Conservation (phyloP, 2,113 vertebrate genomes). For the Microcebus tavaratra region DNA sequence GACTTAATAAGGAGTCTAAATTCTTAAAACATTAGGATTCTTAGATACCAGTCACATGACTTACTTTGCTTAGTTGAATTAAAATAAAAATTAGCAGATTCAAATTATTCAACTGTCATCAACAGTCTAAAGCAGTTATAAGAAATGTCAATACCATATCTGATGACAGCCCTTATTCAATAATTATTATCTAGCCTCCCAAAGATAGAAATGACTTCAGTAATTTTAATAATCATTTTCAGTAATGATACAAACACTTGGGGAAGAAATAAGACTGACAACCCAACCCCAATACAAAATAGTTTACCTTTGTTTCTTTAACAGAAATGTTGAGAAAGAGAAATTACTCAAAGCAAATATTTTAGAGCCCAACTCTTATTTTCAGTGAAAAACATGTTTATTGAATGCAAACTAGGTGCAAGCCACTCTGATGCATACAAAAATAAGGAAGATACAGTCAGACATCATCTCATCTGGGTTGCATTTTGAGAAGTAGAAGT, state of each 20-base stretch:
- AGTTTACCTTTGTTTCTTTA: background rate
- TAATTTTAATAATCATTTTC: background rate
- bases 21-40: background rate
- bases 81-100: background rate
- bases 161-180: background rate
- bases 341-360: background rate
- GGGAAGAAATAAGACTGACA: background rate
- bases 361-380: background rate
- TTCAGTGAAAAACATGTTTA: background rate
- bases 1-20: background rate
- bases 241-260: slow-evolving; percentile 8
- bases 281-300: background rate
- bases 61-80: background rate
- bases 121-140: background rate
- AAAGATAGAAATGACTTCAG: background rate
- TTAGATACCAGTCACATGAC: background rate
- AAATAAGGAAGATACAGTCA: background rate
- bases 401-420: background rate
- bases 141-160: background rate
- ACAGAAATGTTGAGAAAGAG: background rate
- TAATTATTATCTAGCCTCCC: background rate
- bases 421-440: background rate
- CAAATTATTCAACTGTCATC: background rate
- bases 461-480: background rate
- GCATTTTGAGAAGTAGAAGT: background rate